These are phyloP conservation scores for Teleogryllus occipitalis DNA, from an alignment of 1,140 invertebrate genomes.

Conservation along the genomic window DNA sequence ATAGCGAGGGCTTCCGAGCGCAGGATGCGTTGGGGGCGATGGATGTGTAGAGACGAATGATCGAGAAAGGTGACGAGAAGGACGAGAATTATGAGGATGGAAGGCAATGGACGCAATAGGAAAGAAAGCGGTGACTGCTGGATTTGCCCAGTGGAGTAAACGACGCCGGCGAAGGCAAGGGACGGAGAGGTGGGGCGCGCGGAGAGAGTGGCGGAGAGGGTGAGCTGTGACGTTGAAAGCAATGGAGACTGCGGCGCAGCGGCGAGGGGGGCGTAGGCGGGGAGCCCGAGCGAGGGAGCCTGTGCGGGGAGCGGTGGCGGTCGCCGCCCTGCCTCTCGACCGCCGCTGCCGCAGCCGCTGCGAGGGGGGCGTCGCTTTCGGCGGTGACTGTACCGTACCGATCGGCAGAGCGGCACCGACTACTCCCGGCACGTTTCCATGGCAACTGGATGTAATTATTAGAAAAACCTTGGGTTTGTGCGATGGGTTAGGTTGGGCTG, in stretches of 20 bases:
- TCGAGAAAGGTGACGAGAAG: no score
- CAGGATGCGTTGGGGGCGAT: no score
- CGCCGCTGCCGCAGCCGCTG: no score
- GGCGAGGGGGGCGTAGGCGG: neutral
- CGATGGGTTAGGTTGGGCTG: slow-evolving; percentile 14
- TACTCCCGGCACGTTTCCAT: slow-evolving; percentile 17
- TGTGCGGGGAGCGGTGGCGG: neutral
- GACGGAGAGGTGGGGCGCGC: no score
- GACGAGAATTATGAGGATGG: no score
- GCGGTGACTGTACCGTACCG: slow-evolving; percentile 17
- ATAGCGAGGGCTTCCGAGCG: no score
- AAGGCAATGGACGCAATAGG: no score
- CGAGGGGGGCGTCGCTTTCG: neutral
- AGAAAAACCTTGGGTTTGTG: slow-evolving; percentile 21
- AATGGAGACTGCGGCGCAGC: neutral
- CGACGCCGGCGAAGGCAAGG: no score
- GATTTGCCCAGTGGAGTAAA: no score
- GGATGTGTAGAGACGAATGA: no score
- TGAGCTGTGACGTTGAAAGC: neutral
- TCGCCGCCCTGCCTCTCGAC: no score
- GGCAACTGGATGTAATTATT: slow-evolving; percentile 21
- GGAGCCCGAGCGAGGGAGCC: neutral
- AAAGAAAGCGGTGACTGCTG: no score
- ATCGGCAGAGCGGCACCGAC: slow-evolving; percentile 18
- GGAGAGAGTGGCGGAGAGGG: neutral